Evolutionary conservation across 1,140 invertebrate species (phyloP), one percentile per base, ranked within the genome.

Genomic region (Hypothenemus hampei): DNA sequence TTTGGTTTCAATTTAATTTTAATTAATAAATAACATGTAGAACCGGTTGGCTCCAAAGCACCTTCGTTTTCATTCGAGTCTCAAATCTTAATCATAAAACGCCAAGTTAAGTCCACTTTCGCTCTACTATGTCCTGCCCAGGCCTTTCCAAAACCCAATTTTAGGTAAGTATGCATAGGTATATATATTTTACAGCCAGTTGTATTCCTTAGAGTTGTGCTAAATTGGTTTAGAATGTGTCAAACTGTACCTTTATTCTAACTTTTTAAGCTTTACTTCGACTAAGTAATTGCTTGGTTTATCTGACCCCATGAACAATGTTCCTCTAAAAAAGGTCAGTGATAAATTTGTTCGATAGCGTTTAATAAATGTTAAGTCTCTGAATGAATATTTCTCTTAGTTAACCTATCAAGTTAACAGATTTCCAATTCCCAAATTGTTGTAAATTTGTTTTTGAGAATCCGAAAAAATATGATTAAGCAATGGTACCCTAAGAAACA

Each of bases 71-170:
- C 75, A 5, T 67, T 70, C 4, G 68, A 71, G 45, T 69, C 69
- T 18, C 70, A 71, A 63, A 72, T 66, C 59, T 65, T 66, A 33
- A 64, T 65, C 1, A 70, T 72, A 46, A 62, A 64, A 54, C 46
- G 57, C 15, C 29, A 41, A 6, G 22, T 19, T 22, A 46, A 31
- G 3, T 45, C 58, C 36, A 63, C 60, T 10, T 78, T 81, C 62
- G 78, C 77, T 61, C 73, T 85, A 55, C 73, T 82, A 29, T 86
- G 82, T 76, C 79, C 81, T 50, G 83, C 83, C 51, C 83, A 87
- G 73, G 82, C 79, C 65, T 84, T 76, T 71, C 84, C 84, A 49
- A 77, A 81, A 56, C 83, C 83, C 50, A 65, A 74, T 60, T 83
- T 82, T 75, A 84, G 81, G 83, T 84, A 81, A 78, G 65, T 60